Base-by-base conservation (phyloP, 2,113 vertebrate genomes). In the Passer domesticus region DNA sequence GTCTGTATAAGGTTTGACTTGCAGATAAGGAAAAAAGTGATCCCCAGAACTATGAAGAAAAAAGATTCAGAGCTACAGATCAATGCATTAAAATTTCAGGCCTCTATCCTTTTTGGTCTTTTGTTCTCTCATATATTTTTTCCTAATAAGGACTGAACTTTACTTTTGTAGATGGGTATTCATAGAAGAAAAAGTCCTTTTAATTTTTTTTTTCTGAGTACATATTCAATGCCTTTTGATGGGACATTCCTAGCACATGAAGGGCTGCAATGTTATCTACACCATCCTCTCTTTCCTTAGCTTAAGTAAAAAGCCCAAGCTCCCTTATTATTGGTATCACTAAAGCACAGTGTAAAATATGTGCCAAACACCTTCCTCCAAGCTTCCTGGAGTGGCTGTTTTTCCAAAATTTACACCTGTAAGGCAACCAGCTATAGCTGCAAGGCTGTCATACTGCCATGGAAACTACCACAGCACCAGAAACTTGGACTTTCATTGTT, bases 371-470 rank as follows among this genome's bases (percentile, higher is more conserved):
- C 4, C 11, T 60, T 63, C 33, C 6, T 66, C 25, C 7, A 35
- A 60, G 6, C 15, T 70, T 72, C 9, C 18, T 19, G 14, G 2
- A 6, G 27, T 76, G 55, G 5, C 0, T 64, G 8, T 0, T 44
- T 64, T 77, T 73, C 27, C 35, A 84, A 81, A 84, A 55, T 50
- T 15, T 31, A 28, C 0, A 18, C 2, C 4, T 87, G 31, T 43
- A 55, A 35, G 15, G 19, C 24, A 73, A 21, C 2, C 10, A 52
- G 2, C 9, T 62, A 6, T 8, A n/a, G 13, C 7, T 77, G 23
- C 37, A 62, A 66, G 31, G 24, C 13, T 59, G 4, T 52, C 15
- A 24, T 81, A 62, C 23, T 75, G 66, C 3, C 9, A 10, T 52
- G 10, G 46, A 56, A 52, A 62, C 7, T 28, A 53, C 1, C 7